Conservation (phyloP, 2,797 vertebrate genomes). For the Ispidina picta region DNA sequence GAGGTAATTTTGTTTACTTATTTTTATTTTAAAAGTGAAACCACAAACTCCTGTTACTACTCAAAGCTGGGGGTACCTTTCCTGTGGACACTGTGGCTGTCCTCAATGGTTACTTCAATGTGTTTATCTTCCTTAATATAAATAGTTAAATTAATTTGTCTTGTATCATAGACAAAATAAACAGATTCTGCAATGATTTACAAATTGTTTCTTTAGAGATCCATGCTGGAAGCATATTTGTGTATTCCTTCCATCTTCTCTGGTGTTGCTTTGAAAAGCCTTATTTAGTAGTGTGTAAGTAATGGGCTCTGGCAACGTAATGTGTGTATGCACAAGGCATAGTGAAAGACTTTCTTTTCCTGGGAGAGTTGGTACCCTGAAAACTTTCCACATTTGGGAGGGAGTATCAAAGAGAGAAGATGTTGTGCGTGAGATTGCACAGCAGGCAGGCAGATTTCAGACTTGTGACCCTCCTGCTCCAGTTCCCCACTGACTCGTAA, state of each 20-base stretch:
- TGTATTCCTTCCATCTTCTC: neutral
- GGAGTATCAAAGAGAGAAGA: neutral
- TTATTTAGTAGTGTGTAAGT: neutral
- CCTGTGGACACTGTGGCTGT: neutral
- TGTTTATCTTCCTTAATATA: neutral
- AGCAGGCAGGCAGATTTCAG: neutral
- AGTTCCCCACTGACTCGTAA: neutral
- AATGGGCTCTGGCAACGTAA: neutral
- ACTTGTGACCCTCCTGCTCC: neutral
- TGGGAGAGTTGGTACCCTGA: neutral
- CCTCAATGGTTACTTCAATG: neutral
- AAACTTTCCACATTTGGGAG: neutral
- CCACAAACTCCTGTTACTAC: neutral
- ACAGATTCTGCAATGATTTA: neutral
- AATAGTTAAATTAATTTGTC: neutral
- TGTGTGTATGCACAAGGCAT: accelerated
- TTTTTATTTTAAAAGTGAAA: neutral
- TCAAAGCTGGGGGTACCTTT: neutral
- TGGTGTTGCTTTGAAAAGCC: neutral
- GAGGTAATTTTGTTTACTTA: constrained; percentile 81
- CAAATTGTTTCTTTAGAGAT: neutral
- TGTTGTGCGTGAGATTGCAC: neutral
- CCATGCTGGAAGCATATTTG: neutral
- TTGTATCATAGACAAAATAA: neutral
- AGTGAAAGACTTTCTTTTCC: neutral